Evolutionary conservation across 2,888 invertebrate genomes (phyloP), one percentile per base, ranked within the genome.

Genomic region (Orthonychiurus folsomi): DNA sequence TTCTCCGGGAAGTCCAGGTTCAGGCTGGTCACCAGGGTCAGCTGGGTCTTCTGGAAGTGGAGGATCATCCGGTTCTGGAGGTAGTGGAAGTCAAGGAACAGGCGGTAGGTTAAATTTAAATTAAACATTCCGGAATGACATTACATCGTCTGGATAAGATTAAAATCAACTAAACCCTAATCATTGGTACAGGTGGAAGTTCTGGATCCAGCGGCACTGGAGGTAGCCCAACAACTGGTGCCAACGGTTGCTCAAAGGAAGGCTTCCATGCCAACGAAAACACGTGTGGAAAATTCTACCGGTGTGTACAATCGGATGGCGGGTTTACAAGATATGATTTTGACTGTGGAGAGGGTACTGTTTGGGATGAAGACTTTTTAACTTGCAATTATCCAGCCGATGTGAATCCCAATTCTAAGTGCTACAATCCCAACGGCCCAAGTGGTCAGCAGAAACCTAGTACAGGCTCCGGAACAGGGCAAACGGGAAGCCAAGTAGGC

Each of bases 311-410:
- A 5, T 15, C 28, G 1, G 59, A 37, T 47, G 65, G 60, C 18
- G 56, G 52, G 18, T 68, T 60, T 60, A 65, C 59, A n/a, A 56
- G 59, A 28, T 64, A 65, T 28, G 63, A 59, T 27, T 68, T 62
- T 59, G 65, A 68, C 25, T 68, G 68, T 60, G 53, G 66, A 18
- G 62, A 63, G n/a, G 68, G 68, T 12, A 66, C 68, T 1, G 65
- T 68, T 52, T 68, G 66, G 21, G 68, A 68, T 50, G 59, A 64
- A 1, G 28, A 55, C 1, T 60, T 66, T 28, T 60, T 60, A 27
- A 60, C 60, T 48, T 68, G 68, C 59, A 66, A 66, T 52, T 65
- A 59, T 28, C 66, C 66, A 2, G 59, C 62, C 26, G 53, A 59
- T 20, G 66, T 68, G 1, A 55, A 68, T 3, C 68, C 66, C 3